Percentiles rank a stretch among this genome's conserved stretches.
These are phyloP conservation scores for Lagodon rhomboides DNA, from an alignment of 2,797 vertebrate genomes.

Conservation along the genomic window DNA sequence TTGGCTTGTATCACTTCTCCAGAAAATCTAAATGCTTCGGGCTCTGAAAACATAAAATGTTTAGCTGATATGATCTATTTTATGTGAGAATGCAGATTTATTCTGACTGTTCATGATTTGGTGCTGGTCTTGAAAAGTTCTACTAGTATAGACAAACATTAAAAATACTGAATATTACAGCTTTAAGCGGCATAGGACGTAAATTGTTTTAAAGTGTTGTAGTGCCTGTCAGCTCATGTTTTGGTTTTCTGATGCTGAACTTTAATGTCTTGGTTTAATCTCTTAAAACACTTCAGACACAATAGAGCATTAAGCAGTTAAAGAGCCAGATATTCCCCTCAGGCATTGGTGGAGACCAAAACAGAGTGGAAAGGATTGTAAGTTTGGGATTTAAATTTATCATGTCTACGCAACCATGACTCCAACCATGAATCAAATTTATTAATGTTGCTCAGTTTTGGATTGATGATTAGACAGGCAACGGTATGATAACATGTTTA, in stretches of 20 bases:
- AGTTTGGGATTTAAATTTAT: not conserved
- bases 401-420: not conserved
- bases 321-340: not conserved
- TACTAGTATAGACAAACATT: not conserved
- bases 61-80: conserved; percentile 8
- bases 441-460: too few species aligned
- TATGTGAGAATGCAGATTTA: not conserved
- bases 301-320: not conserved
- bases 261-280: too few species aligned
- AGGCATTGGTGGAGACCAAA: not conserved
- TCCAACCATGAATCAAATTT: not conserved
- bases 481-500: too few species aligned
- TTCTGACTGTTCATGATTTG: not conserved
- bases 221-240: not conserved
- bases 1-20: conserved; percentile 6
- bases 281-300: not conserved
- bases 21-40: not conserved
- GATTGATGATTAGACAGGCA: not conserved
- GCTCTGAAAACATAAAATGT: not conserved
- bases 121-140: not conserved
- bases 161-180: too few species aligned
- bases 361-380: not conserved
- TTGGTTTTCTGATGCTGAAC: not conserved
- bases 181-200: too few species aligned
- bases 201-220: not conserved